A percentile compares a stretch with the other conserved stretches of the same genome.
phyloP scores from a whole-genome alignment of 2,888 invertebrate species.

The Eumacrocentrus americanus region DNA sequence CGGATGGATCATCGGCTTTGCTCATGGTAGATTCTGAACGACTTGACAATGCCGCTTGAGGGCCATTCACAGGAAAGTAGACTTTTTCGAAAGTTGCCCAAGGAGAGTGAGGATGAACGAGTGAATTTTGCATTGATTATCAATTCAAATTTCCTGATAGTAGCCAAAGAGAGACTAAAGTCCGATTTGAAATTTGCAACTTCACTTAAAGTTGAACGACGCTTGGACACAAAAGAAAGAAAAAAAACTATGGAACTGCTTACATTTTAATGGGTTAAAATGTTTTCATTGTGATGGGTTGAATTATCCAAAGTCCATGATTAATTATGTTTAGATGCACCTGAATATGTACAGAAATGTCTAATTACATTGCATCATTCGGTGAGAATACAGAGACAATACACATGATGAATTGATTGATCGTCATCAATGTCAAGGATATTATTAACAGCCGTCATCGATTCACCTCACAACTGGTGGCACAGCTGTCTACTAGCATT shows the following conservation, averaged over 20 bases:
- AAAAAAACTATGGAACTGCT: too few species aligned
- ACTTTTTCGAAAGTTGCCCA: neutral
- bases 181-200: too few species aligned
- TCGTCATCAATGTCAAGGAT: conserved; percentile 29
- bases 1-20: conserved; percentile 16
- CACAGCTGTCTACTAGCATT: conserved; percentile 39
- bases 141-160: conserved; percentile 7
- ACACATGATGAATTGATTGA: neutral
- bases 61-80: neutral
- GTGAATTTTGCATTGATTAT: conserved; percentile 12
- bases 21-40: neutral
- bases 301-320: too few species aligned
- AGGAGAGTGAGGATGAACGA: neutral
- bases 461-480: conserved; percentile 22
- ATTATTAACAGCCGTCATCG: conserved; percentile 18
- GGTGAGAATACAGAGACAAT: neutral
- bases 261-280: too few species aligned
- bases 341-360: too few species aligned
- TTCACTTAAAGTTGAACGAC: too few species aligned
- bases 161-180: neutral
- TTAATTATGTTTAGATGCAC: too few species aligned
- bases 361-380: too few species aligned
- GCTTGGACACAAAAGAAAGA: too few species aligned
- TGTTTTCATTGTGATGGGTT: too few species aligned
- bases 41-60: neutral